Base-by-base conservation (phyloP, 2,113 vertebrate species). In the Zosterops borbonicus region DNA sequence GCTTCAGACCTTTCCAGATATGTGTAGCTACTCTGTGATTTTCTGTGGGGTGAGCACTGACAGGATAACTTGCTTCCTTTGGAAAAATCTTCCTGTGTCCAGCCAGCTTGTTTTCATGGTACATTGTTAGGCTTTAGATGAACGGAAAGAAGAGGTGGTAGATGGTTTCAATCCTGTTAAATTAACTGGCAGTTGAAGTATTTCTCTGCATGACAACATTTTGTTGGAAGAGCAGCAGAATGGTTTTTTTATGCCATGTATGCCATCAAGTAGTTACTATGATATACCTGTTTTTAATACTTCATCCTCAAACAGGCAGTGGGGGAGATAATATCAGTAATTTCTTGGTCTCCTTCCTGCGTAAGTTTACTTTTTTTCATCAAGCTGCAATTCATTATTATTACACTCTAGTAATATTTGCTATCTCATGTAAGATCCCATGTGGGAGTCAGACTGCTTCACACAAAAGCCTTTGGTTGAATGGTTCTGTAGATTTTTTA, bases 251-350 rank as follows among this genome's bases (percentile, higher is more conserved):
- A 22, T 67, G 39, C 52, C 33, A 19, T 86, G 13, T 53, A 28
- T 44, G 47, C 12, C 59, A 65, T 74, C 24, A 87, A 56, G 79
- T 75, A 77, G 33, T 87, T 92, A 62, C 46, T 79, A 42, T 50
- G 59, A 67, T 68, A 46, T 12, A 55, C 6, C 4, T 80, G 2
- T 86, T 86, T 90, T 88, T 88, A 88, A 75, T 91, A 65, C 46
- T 81, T 95, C 25, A 52, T 84, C 12, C 49, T 90, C 29, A 19
- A 67, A 63, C 24, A 88, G 59, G 55, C 42, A 71, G 17, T 41
- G 17, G 33, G n/a, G 41, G 15, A 83, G 92, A 93, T 93, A 95
- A 46, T 83, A 93, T 91, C 91, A 92, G 42, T 92, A 92, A 90
- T 96, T 94, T 94, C 71, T 94, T 70, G 55, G 37, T 65, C 35